phyloP scores from a whole-genome alignment of 2,113 vertebrate species.

The Protobothrops flavoviridis region DNA sequence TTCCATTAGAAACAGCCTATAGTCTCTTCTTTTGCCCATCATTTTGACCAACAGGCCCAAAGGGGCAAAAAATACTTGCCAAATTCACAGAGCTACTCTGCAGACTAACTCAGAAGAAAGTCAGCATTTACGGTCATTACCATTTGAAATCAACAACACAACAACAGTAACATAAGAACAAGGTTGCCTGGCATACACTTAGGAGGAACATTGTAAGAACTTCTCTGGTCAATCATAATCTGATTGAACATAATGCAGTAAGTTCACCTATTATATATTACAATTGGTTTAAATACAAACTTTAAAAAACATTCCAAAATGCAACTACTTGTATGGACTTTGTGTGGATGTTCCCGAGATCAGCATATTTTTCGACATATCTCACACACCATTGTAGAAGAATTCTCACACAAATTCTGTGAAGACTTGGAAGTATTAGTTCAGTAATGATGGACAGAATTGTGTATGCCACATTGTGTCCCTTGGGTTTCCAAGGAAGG shows the following conservation, averaged over 20 bases:
- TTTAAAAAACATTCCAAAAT: not conserved
- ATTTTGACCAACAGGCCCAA: not conserved
- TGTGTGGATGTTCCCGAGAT: not conserved
- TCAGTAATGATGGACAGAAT: not conserved
- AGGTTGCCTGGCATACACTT: not conserved
- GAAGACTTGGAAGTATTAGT: not conserved
- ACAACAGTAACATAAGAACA: not conserved
- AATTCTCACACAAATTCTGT: not conserved
- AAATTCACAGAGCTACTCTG: not conserved
- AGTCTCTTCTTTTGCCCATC: not conserved
- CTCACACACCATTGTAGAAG: not conserved
- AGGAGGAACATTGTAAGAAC: not conserved
- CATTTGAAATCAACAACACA: not conserved
- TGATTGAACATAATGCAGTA: not conserved
- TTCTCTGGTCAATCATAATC: not conserved
- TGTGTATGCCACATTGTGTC: not conserved
- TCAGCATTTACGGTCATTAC: not conserved
- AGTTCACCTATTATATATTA: not conserved
- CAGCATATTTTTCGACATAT: not conserved
- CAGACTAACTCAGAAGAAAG: not conserved
- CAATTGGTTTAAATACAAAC: not conserved
- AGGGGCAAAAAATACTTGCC: not conserved
- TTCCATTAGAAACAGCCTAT: not conserved
- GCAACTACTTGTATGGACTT: not conserved
- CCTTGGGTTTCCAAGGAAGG: not conserved